Conservation (phyloP, 2,113 vertebrate genomes). For the Tragelaphus scriptus region DNA sequence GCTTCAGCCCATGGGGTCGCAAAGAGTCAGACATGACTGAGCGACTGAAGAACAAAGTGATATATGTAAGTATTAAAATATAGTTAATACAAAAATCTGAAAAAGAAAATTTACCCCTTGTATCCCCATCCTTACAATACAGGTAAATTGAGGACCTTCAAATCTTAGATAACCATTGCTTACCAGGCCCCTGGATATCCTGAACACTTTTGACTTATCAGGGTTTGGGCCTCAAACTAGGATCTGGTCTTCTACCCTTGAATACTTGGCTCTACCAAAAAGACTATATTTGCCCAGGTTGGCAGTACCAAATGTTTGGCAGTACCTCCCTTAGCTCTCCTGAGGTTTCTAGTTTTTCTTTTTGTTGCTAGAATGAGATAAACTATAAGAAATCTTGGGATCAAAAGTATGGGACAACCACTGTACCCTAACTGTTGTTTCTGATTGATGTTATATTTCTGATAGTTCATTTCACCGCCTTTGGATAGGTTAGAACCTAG, state of each 20-base stretch:
- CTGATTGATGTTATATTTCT: not conserved
- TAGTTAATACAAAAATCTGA: not conserved
- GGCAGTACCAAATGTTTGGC: too few relatives aligned
- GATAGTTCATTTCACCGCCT: not conserved
- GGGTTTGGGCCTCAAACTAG: not conserved
- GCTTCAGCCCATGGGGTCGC: not conserved
- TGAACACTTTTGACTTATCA: not conserved
- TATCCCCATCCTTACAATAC: not conserved
- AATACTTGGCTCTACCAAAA: not conserved
- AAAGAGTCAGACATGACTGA: not conserved
- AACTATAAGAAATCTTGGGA: not conserved
- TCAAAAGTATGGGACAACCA: not conserved
- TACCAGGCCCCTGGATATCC: not conserved
- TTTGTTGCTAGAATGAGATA: not conserved
- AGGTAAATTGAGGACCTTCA: not conserved
- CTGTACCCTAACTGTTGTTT: not conserved
- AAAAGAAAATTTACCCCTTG: not conserved
- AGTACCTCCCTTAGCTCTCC: too few relatives aligned
- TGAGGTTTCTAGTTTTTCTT: not conserved
- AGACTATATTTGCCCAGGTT: not conserved
- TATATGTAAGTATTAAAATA: not conserved
- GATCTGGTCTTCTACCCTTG: not conserved
- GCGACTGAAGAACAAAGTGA: not conserved
- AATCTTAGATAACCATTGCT: not conserved
- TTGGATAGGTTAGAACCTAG: not conserved